Percentiles rank a stretch among this genome's conserved stretches.
Conservation (phyloP, 2,888 invertebrate species). For the Julus scandinavius region DNA sequence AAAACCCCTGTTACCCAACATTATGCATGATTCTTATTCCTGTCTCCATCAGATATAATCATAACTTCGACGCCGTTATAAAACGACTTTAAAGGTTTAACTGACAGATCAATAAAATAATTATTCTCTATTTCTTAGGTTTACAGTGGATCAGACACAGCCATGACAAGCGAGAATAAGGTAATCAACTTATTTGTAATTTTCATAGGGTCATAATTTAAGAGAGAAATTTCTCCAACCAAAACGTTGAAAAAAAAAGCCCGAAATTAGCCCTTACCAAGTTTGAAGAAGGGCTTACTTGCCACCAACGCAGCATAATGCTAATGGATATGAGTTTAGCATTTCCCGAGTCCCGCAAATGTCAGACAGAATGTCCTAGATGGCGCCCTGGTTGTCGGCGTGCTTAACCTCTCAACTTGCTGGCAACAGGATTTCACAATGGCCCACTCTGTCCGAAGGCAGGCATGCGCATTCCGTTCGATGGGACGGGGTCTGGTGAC, state of each 20-base stretch:
- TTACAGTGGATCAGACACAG: background rate
- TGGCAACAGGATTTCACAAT: slow-evolving; percentile 6
- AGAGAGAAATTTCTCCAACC: background rate
- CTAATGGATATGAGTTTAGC: background rate
- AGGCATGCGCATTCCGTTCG: background rate
- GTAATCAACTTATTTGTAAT: background rate
- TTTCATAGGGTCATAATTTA: background rate
- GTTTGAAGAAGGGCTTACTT: background rate
- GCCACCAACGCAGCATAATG: too few relatives aligned
- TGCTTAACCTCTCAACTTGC: slow-evolving; percentile 26
- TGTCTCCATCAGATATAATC: too few relatives aligned
- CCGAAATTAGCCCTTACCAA: background rate
- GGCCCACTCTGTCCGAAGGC: background rate
- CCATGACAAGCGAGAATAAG: background rate
- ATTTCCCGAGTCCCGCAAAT: background rate
- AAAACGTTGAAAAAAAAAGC: too few relatives aligned
- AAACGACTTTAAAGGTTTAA: too few relatives aligned
- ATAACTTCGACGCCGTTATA: too few relatives aligned
- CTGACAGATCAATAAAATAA: background rate
- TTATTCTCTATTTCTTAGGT: background rate
- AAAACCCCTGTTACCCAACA: too few relatives aligned
- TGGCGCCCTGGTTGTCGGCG: slow-evolving; percentile 22
- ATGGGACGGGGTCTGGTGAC: slow-evolving; percentile 15
- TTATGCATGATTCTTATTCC: too few relatives aligned
- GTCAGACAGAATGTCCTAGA: slow-evolving; percentile 11